Base-by-base conservation (phyloP, 2,797 vertebrate genomes). In the Perdix hodgsoniae region DNA sequence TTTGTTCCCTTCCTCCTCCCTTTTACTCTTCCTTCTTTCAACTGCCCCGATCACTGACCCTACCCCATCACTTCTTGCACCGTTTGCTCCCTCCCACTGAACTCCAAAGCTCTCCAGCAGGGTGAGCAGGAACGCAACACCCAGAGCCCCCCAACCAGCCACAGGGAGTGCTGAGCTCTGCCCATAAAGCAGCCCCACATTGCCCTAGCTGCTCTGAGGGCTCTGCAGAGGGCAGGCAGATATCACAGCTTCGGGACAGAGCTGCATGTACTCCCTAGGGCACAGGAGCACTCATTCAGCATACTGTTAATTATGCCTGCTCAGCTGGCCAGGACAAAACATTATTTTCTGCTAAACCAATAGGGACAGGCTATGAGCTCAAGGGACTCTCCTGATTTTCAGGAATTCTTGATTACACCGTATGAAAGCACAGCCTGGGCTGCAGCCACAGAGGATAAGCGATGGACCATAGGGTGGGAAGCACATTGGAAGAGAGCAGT, bases 311-410 rank as follows among this genome's bases (percentile, higher is more conserved):
- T 95, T 94, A 94, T 47, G 63, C 77, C 91, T 81, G 94, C 93
- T 96, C 90, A 91, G 80, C 91, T 82, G 91, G 83, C 83, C 83
- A 37, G 83, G 80, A 87, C 83, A 88, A 94, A 96, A 95, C 83
- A 84, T 82, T 94, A 76, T 94, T 91, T 90, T 92, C 86, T 88
- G 78, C 64, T 70, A 88, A 93, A 67, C 83, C 91, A 40, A 52
- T 3, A 70, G 93, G 90, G 95, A 88, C 76, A 49, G 79, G 73
- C 87, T 84, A 71, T 14, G 77, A 84, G 35, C 80, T 82, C 66
- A 64, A 83, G 87, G 76, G 91, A 87, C 64, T 4, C 29, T 45
- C 35, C 7, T 4, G 73, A 75, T 86, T 77, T 83, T 67, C 93
- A 92, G 77, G 83, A 91, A 57, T 37, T 57, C 83, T 26, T 44